phyloP scores from a whole-genome alignment of 2,888 invertebrate species.

The Marronus borbonicus region DNA sequence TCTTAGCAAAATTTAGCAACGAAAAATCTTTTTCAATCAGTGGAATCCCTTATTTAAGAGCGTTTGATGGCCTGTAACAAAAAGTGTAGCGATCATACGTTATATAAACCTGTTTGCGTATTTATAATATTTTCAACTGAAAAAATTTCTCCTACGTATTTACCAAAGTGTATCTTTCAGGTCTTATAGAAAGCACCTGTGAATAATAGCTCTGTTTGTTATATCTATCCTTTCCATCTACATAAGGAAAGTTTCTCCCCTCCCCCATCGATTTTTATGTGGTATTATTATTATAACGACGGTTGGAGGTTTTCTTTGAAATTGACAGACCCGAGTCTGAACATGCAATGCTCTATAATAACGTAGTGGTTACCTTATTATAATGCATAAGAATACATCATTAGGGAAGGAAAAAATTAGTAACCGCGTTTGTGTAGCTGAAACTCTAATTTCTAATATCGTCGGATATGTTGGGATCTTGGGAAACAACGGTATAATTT shows the following conservation, averaged over 20 bases:
- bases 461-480: slow-evolving; percentile 25
- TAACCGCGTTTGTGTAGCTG: slow-evolving; percentile 45
- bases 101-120: neutral
- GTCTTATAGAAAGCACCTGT: slow-evolving; percentile 7
- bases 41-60: too few relatives aligned
- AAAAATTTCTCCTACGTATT: neutral
- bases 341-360: slow-evolving; percentile 63
- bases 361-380: slow-evolving; percentile 56
- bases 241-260: slow-evolving; percentile 44
- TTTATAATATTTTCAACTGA: neutral
- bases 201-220: neutral
- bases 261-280: slow-evolving; percentile 40
- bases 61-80: too few relatives aligned
- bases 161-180: neutral
- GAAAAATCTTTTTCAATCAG: too few relatives aligned
- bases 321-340: slow-evolving; percentile 59
- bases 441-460: slow-evolving; percentile 43
- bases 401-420: slow-evolving; percentile 44
- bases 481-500: slow-evolving; percentile 29
- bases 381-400: slow-evolving; percentile 51
- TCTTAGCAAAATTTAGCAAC: too few relatives aligned
- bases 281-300: slow-evolving; percentile 45
- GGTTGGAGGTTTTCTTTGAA: slow-evolving; percentile 57
- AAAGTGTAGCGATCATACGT: too few relatives aligned
- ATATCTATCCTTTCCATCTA: slow-evolving; percentile 27